Evolutionary conservation across 1,140 invertebrate species (phyloP).

Genomic region (Cardiocondyla obscurior): DNA sequence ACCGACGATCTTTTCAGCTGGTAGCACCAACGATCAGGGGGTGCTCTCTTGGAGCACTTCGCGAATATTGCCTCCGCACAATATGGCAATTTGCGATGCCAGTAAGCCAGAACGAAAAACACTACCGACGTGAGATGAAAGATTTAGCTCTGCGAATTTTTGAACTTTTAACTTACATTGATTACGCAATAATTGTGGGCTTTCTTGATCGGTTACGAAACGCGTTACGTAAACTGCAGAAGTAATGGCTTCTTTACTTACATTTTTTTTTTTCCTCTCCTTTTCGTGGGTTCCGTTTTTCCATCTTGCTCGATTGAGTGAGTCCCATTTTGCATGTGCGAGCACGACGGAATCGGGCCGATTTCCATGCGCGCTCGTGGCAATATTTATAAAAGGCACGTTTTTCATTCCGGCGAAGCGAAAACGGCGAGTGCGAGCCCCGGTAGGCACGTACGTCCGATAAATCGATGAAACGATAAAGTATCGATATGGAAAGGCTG

Average conservation of each 20-base stretch:
- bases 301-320: neutral
- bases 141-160: neutral
- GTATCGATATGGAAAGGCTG: constrained; percentile 38
- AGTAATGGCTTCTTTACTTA: neutral
- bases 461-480: constrained; percentile 64
- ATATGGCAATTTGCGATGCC: neutral
- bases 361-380: constrained; percentile 34
- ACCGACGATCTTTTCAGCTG: neutral
- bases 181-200: neutral
- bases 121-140: neutral
- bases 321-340: neutral
- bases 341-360: neutral
- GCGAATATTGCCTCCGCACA: neutral
- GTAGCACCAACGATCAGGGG: neutral
- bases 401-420: constrained; percentile 51
- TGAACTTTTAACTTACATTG: neutral
- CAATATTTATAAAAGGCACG: constrained; percentile 58
- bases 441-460: constrained; percentile 21
- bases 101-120: neutral
- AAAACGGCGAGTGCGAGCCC: constrained; percentile 27
- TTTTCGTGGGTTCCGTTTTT: neutral
- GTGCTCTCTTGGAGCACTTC: neutral
- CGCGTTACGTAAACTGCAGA: constrained; percentile 4
- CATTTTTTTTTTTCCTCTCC: neutral
- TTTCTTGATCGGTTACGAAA: constrained; percentile 6